Evolutionary conservation across 2,888 invertebrate species (phyloP), one percentile per base, ranked within the genome.

Genomic region (Belgica antarctica): DNA sequence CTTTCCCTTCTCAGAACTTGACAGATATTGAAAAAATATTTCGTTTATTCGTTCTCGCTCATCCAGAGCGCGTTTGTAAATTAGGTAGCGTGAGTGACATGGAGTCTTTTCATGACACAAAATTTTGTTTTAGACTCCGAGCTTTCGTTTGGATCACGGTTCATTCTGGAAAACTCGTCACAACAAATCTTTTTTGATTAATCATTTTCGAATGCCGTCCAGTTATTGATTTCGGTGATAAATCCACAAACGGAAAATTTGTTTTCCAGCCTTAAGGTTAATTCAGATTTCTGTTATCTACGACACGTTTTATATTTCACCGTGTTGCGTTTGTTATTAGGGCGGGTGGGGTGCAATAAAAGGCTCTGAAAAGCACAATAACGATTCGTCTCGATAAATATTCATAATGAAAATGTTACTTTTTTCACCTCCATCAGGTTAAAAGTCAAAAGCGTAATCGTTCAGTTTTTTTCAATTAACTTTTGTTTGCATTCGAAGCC

Each of bases 281-380:
- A n/a, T n/a, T n/a, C n/a, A n/a, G n/a, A n/a, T n/a, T 41, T 41
- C 15, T 41, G 41, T 41, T 41, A 41, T 41, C 41, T 41, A n/a
- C 41, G 41, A 41, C 41, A 41, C 15, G n/a, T n/a, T n/a, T n/a
- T n/a, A n/a, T n/a, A n/a, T 10, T 15, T 41, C 41, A 15, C 41
- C 15, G 10, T 41, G 41, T 41, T 41, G 2, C 41, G 41, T 41
- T 15, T 41, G 41, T 41, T 41, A n/a, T n/a, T 41, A 12, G 41
- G 10, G 12, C 41, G 31, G 31, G 31, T 4, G 31, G 31, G 10
- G 31, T 41, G n/a, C 15, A 41, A 41, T 41, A 15, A 41, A 41
- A 41, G n/a, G n/a, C n/a, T n/a, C n/a, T n/a, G n/a, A n/a, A 41
- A 41, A 41, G 41, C 41, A 41, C 15, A n/a, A n/a, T n/a, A n/a